These are phyloP conservation scores for Syngnathus scovelli DNA, from an alignment of 2,113 vertebrate genomes.

Conservation along the genomic window DNA sequence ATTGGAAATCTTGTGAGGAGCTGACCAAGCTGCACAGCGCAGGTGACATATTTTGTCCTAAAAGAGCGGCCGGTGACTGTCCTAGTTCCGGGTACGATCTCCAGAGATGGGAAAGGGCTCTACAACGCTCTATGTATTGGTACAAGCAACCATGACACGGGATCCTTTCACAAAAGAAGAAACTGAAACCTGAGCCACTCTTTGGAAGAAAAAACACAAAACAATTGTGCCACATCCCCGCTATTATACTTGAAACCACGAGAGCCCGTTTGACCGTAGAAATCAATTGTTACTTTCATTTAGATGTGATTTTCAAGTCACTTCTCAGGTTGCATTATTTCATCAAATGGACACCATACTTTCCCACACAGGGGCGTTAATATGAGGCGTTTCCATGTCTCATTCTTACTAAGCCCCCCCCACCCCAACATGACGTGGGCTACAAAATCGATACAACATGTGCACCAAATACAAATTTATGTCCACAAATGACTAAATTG, in stretches of 20 bases:
- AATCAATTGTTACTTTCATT: background rate
- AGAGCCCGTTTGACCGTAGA: background rate
- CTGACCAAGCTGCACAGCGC: conserved; percentile 78
- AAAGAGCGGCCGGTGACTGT: conserved; percentile 24
- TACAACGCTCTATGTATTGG: conserved; percentile 80
- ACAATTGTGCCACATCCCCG: background rate
- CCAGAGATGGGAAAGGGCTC: conserved; percentile 83
- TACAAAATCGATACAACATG: background rate
- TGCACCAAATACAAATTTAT: background rate
- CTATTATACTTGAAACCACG: background rate
- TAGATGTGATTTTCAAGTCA: background rate
- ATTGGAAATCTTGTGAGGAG: conserved; percentile 84
- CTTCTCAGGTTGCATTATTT: background rate
- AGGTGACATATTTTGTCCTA: conserved; percentile 77
- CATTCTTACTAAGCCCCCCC: conserved; percentile 19
- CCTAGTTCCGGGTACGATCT: conserved; percentile 69
- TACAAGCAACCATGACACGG: conserved; percentile 69
- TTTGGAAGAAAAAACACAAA: background rate
- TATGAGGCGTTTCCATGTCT: conserved; percentile 8
- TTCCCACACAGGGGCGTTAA: conserved; percentile 31
- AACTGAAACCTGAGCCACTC: background rate
- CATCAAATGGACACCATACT: background rate
- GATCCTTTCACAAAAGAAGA: background rate
- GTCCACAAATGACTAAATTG: background rate
- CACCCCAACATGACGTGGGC: background rate